Conservation (phyloP, 2,797 vertebrate genomes). For the Ciconia nigra region DNA sequence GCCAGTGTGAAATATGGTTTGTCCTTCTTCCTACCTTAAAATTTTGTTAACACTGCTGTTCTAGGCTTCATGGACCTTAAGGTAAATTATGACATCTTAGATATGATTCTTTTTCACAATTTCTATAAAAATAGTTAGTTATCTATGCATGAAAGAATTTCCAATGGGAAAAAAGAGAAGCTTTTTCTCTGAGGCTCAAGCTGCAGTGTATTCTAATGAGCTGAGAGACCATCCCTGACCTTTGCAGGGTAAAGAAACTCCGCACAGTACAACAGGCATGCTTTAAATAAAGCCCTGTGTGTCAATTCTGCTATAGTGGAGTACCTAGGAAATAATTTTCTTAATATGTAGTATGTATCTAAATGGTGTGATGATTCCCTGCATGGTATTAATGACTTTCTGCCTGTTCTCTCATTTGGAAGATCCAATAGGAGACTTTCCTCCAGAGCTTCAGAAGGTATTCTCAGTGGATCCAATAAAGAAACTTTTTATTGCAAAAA, state of each 20-base stretch:
- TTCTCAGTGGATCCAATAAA: neutral
- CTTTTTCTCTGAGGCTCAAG: neutral
- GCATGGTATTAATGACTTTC: neutral
- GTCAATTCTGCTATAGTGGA: neutral
- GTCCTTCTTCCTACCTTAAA: neutral
- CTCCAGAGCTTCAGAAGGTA: neutral
- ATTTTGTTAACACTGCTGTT: neutral
- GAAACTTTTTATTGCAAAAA: neutral
- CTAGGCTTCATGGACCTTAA: neutral
- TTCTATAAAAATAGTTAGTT: neutral
- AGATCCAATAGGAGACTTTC: neutral
- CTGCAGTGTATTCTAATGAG: neutral
- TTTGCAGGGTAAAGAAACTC: neutral
- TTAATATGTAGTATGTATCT: neutral
- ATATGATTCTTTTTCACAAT: neutral
- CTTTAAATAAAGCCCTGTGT: neutral
- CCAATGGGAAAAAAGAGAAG: neutral
- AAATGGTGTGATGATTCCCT: neutral
- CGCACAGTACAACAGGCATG: neutral
- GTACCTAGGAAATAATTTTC: neutral
- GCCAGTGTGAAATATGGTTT: neutral
- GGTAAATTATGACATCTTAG: neutral
- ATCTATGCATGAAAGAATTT: neutral
- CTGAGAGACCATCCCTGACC: neutral
- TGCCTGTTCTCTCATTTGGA: neutral